phyloP scores from a whole-genome alignment of 2,888 invertebrate genomes.

The Hypomecis punctinalis region DNA sequence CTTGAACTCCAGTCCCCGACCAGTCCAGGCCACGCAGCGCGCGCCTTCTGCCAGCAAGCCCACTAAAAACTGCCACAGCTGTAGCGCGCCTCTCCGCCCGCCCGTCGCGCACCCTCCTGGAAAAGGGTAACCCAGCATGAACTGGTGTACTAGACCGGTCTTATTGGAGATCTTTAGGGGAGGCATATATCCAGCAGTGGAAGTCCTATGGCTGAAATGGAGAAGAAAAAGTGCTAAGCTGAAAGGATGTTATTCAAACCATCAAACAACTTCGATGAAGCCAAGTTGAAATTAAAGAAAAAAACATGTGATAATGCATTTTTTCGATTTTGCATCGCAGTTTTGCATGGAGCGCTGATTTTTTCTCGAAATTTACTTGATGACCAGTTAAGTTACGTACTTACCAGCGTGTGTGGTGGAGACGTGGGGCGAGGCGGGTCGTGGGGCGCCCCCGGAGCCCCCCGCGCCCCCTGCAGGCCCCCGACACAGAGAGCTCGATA shows the following conservation, averaged over 20 bases:
- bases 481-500: slow-evolving; percentile 63
- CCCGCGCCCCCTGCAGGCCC: slow-evolving; percentile 25
- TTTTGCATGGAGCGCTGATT: too few relatives aligned
- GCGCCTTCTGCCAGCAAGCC: slow-evolving; percentile 88
- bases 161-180: too few relatives aligned
- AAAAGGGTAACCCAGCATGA: background rate
- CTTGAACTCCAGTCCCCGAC: slow-evolving; percentile 97
- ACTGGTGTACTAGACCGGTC: too few relatives aligned
- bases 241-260: too few relatives aligned
- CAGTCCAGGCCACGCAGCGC: slow-evolving; percentile 97
- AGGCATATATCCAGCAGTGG: too few relatives aligned
- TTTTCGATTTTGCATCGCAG: too few relatives aligned
- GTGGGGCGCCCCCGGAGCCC: slow-evolving; percentile 32
- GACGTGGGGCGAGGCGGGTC: slow-evolving; percentile 58
- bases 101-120: slow-evolving; percentile 36
- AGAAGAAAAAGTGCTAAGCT: too few relatives aligned
- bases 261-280: too few relatives aligned
- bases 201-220: too few relatives aligned
- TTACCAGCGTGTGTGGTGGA: slow-evolving; percentile 19
- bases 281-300: too few relatives aligned
- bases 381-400: background rate
- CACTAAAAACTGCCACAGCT: slow-evolving; percentile 98
- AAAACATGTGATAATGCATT: too few relatives aligned
- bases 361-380: too few relatives aligned
- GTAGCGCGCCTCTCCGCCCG: slow-evolving; percentile 92